phyloP scores from a whole-genome alignment of 1,140 invertebrate genomes.

The Bombus affinis region DNA sequence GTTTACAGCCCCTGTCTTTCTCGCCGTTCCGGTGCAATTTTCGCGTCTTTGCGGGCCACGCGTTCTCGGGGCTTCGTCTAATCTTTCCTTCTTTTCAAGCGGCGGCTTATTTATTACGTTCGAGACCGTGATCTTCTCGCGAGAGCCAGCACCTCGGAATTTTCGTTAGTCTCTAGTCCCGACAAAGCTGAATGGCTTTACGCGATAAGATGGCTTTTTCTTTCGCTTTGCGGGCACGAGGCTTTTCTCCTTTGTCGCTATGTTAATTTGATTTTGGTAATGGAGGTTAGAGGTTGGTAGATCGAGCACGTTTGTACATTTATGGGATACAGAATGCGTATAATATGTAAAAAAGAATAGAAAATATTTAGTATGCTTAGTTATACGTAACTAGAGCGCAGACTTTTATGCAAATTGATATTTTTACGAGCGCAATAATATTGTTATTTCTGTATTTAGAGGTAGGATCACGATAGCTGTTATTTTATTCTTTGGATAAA shows the following conservation, averaged over 20 bases:
- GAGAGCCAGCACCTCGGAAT: slow-evolving; percentile 13
- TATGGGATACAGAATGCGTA: background rate
- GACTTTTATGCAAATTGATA: no score
- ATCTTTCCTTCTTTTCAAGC: slow-evolving; percentile 22
- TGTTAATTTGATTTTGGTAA: background rate
- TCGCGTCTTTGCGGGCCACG: background rate
- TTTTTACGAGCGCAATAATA: no score
- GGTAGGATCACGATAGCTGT: no score
- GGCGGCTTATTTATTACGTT: slow-evolving; percentile 27
- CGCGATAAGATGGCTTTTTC: no score
- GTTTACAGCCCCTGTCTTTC: background rate
- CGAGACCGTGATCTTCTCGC: background rate
- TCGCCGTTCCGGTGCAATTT: slow-evolving; percentile 3
- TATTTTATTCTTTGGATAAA: no score
- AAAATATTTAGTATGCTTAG: no score
- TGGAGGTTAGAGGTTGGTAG: background rate
- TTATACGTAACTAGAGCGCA: no score
- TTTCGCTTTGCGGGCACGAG: background rate
- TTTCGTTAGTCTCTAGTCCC: slow-evolving; percentile 18
- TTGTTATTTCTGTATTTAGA: no score
- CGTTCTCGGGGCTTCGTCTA: background rate
- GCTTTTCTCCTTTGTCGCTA: background rate
- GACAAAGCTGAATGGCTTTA: background rate
- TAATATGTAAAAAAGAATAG: no score
- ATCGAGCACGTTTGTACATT: background rate